Evolutionary conservation across 2,888 invertebrate genomes (phyloP).

Genomic region (Cryptocephalus moraei): DNA sequence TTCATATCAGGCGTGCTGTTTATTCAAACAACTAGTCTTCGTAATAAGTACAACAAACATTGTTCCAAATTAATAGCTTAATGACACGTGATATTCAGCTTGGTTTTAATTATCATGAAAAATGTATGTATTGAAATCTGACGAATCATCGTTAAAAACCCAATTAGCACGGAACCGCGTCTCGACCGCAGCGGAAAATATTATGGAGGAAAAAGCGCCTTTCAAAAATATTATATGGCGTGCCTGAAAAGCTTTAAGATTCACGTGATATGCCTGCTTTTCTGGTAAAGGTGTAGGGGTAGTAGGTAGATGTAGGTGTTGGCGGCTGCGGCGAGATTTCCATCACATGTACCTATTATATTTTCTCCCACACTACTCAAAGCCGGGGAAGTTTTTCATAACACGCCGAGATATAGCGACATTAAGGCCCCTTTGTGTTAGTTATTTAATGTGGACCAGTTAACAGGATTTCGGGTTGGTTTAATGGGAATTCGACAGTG

Average conservation of each 20-base stretch:
- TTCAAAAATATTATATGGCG: background rate
- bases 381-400: conserved; percentile 27
- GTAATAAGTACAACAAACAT: no score
- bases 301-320: conserved; percentile 1
- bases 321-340: background rate
- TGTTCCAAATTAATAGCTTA: no score
- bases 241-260: conserved; percentile 2
- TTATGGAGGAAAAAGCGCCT: no score
- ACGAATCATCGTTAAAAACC: no score
- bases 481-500: conserved; percentile 2
- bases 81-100: no score
- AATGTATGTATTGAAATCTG: no score
- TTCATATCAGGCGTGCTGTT: no score
- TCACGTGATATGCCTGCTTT: conserved; percentile 5
- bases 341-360: conserved; percentile 35
- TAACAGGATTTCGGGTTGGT: conserved; percentile 26
- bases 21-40: no score
- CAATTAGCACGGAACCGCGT: no score
- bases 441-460: conserved; percentile 36
- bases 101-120: no score
- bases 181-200: no score
- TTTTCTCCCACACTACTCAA: conserved; percentile 39
- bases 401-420: conserved; percentile 35
- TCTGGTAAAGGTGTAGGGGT: conserved; percentile 25
- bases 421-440: conserved; percentile 37